These are phyloP conservation scores for Platygyra sinensis DNA, from an alignment of 64 coral and sea anemone species.

Conservation along the genomic window DNA sequence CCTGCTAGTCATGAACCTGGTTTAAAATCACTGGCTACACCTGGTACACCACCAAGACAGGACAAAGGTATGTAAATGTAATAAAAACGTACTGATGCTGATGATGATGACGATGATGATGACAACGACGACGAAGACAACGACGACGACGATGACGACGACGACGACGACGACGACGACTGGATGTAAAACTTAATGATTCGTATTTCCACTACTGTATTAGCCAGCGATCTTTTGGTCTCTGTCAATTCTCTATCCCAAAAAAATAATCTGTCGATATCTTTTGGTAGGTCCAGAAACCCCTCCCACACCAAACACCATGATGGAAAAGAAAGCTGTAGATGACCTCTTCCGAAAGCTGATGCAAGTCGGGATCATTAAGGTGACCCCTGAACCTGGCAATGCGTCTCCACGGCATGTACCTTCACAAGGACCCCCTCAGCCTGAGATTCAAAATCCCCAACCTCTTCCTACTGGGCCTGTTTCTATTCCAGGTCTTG, in stretches of 20 bases:
- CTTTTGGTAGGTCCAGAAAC: not conserved
- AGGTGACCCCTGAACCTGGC: slow-evolving; percentile 76
- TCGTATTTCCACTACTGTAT: too few relatives aligned
- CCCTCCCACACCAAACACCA: slow-evolving; percentile 64
- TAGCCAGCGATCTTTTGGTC: too few relatives aligned
- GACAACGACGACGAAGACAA: too few relatives aligned
- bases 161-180: too few relatives aligned
- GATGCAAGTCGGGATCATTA: slow-evolving; percentile 84
- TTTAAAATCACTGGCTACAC: not conserved
- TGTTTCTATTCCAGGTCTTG: slow-evolving; percentile 20
- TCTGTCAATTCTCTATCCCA: too few relatives aligned
- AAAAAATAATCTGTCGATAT: too few relatives aligned
- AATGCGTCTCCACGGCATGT: slow-evolving; percentile 61
- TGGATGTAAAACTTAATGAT: too few relatives aligned
- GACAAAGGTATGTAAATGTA: not conserved
- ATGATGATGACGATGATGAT: too few relatives aligned
- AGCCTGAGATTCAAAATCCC: slow-evolving; percentile 4
- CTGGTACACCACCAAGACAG: slow-evolving; percentile 36
- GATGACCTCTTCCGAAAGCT: slow-evolving; percentile 91
- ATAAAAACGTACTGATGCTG: too few relatives aligned
- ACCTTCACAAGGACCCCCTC: slow-evolving; percentile 51
- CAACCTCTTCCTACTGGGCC: slow-evolving; percentile 6
- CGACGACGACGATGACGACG: too few relatives aligned
- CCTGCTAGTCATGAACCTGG: slow-evolving; percentile 2
- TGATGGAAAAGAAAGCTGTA: slow-evolving; percentile 90